Percentiles rank a stretch among this genome's conserved stretches.
phyloP scores from a whole-genome alignment of 2,888 invertebrate species.

The Hipparchia semele region DNA sequence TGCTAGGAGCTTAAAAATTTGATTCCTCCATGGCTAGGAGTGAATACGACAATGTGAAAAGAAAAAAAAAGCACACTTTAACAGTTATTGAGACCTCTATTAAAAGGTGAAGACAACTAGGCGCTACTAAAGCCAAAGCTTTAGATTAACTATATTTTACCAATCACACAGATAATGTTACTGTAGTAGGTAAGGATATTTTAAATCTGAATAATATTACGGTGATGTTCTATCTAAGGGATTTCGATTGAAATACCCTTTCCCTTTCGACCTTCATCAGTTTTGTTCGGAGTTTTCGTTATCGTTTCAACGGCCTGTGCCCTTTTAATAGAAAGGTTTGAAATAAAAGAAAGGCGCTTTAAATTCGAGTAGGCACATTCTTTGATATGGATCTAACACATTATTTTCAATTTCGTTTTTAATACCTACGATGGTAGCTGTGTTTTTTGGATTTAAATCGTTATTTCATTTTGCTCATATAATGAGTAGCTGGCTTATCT shows the following conservation, averaged over 20 bases:
- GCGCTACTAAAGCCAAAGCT: too few relatives aligned
- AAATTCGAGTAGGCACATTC: not conserved
- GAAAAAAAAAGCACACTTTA: too few relatives aligned
- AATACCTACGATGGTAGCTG: not conserved
- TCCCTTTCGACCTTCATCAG: constrained; percentile 45
- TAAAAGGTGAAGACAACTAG: too few relatives aligned
- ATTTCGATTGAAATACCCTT: constrained; percentile 60
- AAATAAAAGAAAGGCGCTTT: constrained; percentile 10
- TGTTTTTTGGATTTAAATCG: too few relatives aligned
- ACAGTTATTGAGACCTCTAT: too few relatives aligned
- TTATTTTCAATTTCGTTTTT: not conserved
- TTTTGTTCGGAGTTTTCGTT: constrained; percentile 31
- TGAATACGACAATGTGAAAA: too few relatives aligned
- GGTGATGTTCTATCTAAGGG: constrained; percentile 58
- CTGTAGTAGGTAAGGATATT: not conserved
- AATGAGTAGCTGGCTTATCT: too few relatives aligned
- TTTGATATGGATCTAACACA: not conserved
- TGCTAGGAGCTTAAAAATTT: too few relatives aligned
- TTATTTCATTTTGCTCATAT: too few relatives aligned
- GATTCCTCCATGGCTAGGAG: too few relatives aligned
- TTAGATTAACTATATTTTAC: too few relatives aligned
- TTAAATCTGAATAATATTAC: constrained; percentile 38
- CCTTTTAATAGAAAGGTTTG: constrained; percentile 34
- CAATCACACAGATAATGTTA: constrained; percentile 44
- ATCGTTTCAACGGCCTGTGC: constrained; percentile 33